Evolutionary conservation across 92 coral and sea anemone species (phyloP).

Genomic region (Ricordea florida): DNA sequence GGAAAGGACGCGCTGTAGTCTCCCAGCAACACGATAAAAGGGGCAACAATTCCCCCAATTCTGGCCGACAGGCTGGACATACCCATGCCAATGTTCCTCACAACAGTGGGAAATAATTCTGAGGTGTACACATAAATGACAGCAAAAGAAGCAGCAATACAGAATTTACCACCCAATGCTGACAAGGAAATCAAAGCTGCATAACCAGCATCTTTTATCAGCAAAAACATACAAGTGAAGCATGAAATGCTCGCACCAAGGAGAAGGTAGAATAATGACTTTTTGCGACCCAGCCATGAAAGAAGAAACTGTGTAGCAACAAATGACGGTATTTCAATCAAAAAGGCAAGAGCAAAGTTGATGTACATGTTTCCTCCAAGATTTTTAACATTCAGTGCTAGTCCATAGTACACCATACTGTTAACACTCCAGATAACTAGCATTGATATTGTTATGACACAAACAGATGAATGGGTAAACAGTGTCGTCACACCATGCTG

Average conservation of each 20-base stretch:
- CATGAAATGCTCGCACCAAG: slow-evolving; percentile 75
- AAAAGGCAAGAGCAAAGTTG: slow-evolving; percentile 72
- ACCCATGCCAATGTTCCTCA: slow-evolving; percentile 86
- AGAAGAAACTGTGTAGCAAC: slow-evolving; percentile 45
- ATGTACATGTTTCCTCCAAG: slow-evolving; percentile 83
- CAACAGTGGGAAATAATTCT: slow-evolving; percentile 91
- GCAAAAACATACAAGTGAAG: slow-evolving; percentile 65
- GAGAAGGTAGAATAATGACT: slow-evolving; percentile 68
- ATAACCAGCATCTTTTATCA: slow-evolving; percentile 18
- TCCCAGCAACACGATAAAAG: slow-evolving; percentile 79
- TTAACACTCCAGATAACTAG: slow-evolving; percentile 73
- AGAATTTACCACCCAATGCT: slow-evolving; percentile 82
- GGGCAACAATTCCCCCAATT: slow-evolving; percentile 76
- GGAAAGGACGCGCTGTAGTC: slow-evolving; percentile 68
- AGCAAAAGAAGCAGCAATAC: slow-evolving; percentile 83
- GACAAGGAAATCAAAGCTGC: slow-evolving; percentile 37
- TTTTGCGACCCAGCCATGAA: slow-evolving; percentile 70
- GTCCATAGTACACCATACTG: slow-evolving; percentile 93
- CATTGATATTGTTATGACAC: slow-evolving; percentile 58
- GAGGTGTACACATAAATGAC: slow-evolving; percentile 76
- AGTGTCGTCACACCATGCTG: slow-evolving; percentile 57
- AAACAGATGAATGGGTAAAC: slow-evolving; percentile 69
- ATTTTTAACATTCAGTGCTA: slow-evolving; percentile 87
- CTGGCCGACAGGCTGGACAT: slow-evolving; percentile 74
- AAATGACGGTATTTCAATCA: slow-evolving; percentile 82